A percentile compares a stretch with the other conserved stretches of the same genome.
Conservation (phyloP, 2,113 vertebrate genomes). For the Lutjanus erythropterus region DNA sequence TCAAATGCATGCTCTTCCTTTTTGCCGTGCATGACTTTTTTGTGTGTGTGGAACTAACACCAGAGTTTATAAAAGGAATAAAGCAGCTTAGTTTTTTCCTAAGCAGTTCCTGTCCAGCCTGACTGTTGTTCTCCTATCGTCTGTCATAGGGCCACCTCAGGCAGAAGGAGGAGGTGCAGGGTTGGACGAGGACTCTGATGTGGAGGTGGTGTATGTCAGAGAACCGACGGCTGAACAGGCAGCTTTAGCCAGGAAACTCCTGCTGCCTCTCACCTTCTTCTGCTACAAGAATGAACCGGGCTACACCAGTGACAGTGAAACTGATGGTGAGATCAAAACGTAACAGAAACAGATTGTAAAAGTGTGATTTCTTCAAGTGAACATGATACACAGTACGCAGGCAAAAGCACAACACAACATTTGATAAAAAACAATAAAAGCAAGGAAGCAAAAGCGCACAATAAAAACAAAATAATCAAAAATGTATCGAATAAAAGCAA, state of each 20-base stretch:
- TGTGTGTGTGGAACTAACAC: slow-evolving; percentile 65
- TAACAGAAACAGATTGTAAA: neutral
- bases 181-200: slow-evolving; percentile 73
- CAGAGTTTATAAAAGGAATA: slow-evolving; percentile 6
- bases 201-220: slow-evolving; percentile 90
- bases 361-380: neutral
- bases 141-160: slow-evolving; percentile 57
- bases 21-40: slow-evolving; percentile 63
- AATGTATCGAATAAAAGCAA: too few species aligned
- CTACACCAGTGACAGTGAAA: slow-evolving; percentile 90
- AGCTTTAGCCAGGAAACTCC: slow-evolving; percentile 88
- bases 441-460: too few species aligned
- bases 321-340: slow-evolving; percentile 87
- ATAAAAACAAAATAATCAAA: too few species aligned
- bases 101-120: neutral
- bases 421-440: too few species aligned
- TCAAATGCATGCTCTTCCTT: slow-evolving; percentile 58
- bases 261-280: slow-evolving; percentile 94
- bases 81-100: slow-evolving; percentile 7
- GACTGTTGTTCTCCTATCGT: slow-evolving; percentile 20
- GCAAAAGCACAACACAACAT: too few species aligned
- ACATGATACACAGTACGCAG: too few species aligned
- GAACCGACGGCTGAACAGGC: slow-evolving; percentile 92
- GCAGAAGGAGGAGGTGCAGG: slow-evolving; percentile 16
- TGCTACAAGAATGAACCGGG: slow-evolving; percentile 94